Base-by-base conservation (phyloP, 2,888 invertebrate species). In the Apodemia zela region DNA sequence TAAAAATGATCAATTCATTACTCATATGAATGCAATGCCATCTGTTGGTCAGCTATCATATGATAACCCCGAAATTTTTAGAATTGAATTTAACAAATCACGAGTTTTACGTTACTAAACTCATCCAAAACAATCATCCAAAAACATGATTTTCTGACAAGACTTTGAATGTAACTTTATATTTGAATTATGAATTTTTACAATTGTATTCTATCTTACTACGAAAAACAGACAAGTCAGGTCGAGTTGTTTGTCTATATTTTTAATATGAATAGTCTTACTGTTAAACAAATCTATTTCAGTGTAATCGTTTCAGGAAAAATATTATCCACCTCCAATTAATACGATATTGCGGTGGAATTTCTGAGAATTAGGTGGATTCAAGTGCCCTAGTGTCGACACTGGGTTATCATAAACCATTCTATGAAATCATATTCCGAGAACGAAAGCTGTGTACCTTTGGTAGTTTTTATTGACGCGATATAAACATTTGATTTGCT, bases 351-450 rank as follows among this genome's bases (percentile, higher is more conserved):
- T 69, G 71, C 69, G 68, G 68, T 65, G 63, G 63, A 65, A 64
- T 70, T 75, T 73, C 75, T 67, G 65, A 69, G 74, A 73, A 75
- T 63, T 71, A 74, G 78, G 76, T 75, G 77, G 80, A 78, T 74
- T 76, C 73, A 73, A 75, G 74, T 73, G 73, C 72, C 69, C 70
- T 71, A 69, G 71, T 73, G 74, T 71, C 71, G 73, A 73, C 75
- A 72, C 63, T 72, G 68, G 72, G 71, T 81, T 83, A 84, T 82
- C 81, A 78, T 74, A 77, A 75, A 72, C 75, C 79, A 81, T 77
- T 77, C 59, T 60, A 58, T 62, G 62, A 62, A 62, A 62, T 45
- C 47, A 33, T 33, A n/a, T 63, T 63, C 63, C n/a, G 21, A 45
- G 63, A 63, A 63, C 11, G 10, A 17, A 6, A 45, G 15, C 25